Evolutionary conservation across 2,113 vertebrate species (phyloP).

Genomic region (Myocastor coypus): DNA sequence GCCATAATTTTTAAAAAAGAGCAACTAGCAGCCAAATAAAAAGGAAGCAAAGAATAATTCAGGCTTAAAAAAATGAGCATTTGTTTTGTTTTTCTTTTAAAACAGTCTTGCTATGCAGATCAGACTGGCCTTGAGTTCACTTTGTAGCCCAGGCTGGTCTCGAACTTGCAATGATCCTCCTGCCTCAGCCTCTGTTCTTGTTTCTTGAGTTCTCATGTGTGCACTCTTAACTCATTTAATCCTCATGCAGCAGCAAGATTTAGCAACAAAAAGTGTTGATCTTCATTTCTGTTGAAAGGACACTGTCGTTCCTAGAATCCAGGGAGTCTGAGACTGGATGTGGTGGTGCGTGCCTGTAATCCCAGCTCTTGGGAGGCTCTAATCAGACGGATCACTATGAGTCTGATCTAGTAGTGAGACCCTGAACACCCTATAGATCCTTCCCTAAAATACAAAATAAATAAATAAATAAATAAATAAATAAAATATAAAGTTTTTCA

Average conservation of each 20-base stretch:
- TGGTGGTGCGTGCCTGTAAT: too few relatives aligned
- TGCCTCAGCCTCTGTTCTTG: not conserved
- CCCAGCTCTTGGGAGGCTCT: too few relatives aligned
- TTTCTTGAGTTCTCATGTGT: not conserved
- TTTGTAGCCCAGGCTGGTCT: too few relatives aligned
- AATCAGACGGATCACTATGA: too few relatives aligned
- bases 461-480: too few relatives aligned
- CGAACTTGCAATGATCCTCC: too few relatives aligned
- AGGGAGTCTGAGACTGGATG: not conserved
- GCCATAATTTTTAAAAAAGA: not conserved
- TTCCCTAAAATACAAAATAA: too few relatives aligned
- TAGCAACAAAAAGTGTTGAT: not conserved
- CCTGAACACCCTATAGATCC: too few relatives aligned
- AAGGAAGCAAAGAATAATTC: slow-evolving; percentile 14
- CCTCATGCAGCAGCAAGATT: not conserved
- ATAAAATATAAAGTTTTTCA: not conserved
- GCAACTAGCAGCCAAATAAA: not conserved
- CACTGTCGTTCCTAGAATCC: not conserved
- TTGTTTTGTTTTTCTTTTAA: not conserved
- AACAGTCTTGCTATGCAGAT: too few relatives aligned
- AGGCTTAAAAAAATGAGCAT: not conserved
- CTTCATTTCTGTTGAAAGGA: not conserved
- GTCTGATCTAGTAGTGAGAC: too few relatives aligned
- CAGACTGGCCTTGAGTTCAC: too few relatives aligned
- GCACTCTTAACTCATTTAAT: not conserved